phyloP scores from a whole-genome alignment of 2,113 vertebrate genomes.

The Cinclus mexicanus region DNA sequence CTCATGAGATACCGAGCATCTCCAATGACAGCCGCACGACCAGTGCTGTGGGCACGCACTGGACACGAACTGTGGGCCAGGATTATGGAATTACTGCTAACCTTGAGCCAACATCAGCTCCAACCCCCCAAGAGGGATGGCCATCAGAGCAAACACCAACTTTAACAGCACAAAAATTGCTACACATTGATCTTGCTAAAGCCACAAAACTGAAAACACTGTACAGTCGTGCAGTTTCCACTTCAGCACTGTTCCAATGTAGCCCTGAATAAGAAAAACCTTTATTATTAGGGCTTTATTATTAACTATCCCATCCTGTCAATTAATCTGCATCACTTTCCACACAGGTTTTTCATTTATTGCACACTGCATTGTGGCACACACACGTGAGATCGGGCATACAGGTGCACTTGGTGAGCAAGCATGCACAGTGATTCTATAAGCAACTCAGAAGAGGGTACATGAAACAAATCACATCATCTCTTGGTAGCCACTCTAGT shows the following conservation, averaged over 20 bases:
- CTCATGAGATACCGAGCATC: accelerated
- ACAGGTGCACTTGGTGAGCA: neutral
- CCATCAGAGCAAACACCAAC: neutral
- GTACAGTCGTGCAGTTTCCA: accelerated
- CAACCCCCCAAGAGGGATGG: accelerated
- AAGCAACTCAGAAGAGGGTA: neutral
- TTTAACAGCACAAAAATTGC: neutral
- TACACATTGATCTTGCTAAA: accelerated
- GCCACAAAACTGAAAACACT: neutral
- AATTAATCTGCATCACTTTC: neutral
- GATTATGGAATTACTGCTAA: neutral
- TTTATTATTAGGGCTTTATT: neutral
- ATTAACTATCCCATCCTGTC: neutral
- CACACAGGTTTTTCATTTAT: neutral
- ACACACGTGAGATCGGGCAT: neutral
- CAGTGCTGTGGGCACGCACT: accelerated
- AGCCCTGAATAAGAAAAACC: neutral
- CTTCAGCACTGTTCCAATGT: neutral
- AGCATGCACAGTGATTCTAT: neutral
- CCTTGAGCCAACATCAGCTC: neutral
- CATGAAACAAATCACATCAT: neutral
- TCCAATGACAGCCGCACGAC: accelerated
- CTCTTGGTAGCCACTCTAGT: neutral
- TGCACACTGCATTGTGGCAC: accelerated
- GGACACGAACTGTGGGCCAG: neutral